A percentile compares a stretch with the other conserved stretches of the same genome.
These are phyloP conservation scores for Anisognathus igniventris DNA, from an alignment of 2,797 vertebrate species.

Conservation along the genomic window DNA sequence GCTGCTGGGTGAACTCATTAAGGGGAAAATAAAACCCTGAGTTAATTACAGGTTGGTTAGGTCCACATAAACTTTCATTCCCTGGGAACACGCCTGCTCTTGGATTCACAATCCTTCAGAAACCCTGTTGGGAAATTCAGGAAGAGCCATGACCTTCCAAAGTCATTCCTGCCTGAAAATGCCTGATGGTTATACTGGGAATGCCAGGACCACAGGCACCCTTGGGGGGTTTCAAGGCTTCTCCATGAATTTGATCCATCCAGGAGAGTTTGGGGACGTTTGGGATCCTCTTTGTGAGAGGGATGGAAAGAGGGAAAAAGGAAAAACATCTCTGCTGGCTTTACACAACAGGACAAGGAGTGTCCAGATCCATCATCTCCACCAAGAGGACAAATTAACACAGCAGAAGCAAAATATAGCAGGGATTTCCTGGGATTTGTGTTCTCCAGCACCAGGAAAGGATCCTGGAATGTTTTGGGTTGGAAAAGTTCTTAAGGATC, in stretches of 20 bases:
- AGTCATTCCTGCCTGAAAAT: neutral
- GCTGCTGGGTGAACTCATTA: slow-evolving; percentile 20
- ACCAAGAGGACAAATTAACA: neutral
- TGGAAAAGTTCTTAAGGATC: neutral
- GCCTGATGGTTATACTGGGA: neutral
- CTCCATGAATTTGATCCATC: neutral
- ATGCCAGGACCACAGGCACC: accelerated
- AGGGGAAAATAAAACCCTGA: neutral
- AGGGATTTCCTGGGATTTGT: neutral
- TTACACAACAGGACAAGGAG: neutral
- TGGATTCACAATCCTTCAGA: slow-evolving; percentile 36
- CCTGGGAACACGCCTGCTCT: neutral
- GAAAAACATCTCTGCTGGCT: neutral
- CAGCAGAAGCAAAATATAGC: accelerated
- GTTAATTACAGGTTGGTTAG: slow-evolving; percentile 30
- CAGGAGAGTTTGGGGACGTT: neutral
- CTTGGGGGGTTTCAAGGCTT: neutral
- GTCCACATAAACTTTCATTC: neutral
- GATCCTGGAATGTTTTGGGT: neutral
- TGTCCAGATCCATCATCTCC: no score
- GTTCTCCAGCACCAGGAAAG: neutral
- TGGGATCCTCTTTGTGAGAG: neutral
- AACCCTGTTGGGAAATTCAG: neutral
- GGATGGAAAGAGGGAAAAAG: accelerated
- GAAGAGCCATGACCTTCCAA: accelerated